Evolutionary conservation across 2,888 invertebrate genomes (phyloP), one percentile per base, ranked within the genome.

Genomic region (Morpho helenor): DNA sequence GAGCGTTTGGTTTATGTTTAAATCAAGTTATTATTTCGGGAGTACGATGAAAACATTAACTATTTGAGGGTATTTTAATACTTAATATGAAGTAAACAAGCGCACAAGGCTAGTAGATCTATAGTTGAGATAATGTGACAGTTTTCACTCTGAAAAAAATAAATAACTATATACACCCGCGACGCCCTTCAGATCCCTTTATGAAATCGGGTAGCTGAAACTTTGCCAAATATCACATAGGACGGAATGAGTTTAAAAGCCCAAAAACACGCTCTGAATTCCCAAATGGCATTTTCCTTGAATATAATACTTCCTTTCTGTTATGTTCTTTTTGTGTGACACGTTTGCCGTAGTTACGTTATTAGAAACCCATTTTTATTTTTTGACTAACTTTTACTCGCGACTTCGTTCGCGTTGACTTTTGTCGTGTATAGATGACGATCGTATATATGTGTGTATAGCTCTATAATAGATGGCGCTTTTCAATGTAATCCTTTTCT

Each of bases 261-360:
- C 69, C 69, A 54, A 68, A 69, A 70, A 69, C 70, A 67, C 65
- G 66, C 65, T 65, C 63, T 64, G 68, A 68, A 70, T 69, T 69
- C 65, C 66, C 60, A 61, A 67, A 67, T 60, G 57, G 55, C 57
- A 60, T 61, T 65, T 65, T 62, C 67, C 64, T 64, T 63, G 63
- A 66, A 66, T 62, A 63, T 65, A 66, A 66, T 66, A 66, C 66
- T 63, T 64, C 64, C 63, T 57, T 59, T 65, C 56, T 62, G 60
- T 62, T 59, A 56, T 58, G 52, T 56, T 62, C 59, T 66, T 65
- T 61, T 64, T 62, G 60, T 61, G 59, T 63, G 61, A 61, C 59
- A 56, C 61, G 57, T 56, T 63, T 61, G 56, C 61, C 51, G 42
- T 48, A 10, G 56, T 58, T 56, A 53, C 52, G 63, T 61, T 58